Conservation (phyloP, 2,888 invertebrate genomes). For the Xylocampa areola region DNA sequence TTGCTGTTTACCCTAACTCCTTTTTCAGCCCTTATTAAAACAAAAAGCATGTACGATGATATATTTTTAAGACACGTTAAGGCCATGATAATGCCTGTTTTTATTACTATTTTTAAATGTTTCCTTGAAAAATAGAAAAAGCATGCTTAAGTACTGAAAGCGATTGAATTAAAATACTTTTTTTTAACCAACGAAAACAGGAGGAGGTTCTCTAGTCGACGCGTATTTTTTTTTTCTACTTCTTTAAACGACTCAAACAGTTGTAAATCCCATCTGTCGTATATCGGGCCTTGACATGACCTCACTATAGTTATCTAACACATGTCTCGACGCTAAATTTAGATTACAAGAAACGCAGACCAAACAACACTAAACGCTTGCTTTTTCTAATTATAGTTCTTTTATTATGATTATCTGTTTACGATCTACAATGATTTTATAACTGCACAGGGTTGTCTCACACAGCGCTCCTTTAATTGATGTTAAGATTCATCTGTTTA, state of each 20-base stretch:
- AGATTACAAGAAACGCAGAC: slow-evolving; percentile 58
- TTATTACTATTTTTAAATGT: neutral
- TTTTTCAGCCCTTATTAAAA: too few species aligned
- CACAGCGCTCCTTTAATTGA: slow-evolving; percentile 21
- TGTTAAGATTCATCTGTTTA: slow-evolving; percentile 34
- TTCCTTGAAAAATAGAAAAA: neutral
- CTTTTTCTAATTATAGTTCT: slow-evolving; percentile 66
- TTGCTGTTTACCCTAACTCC: too few species aligned
- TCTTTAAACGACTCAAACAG: slow-evolving; percentile 37
- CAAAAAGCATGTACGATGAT: too few species aligned
- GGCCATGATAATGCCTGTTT: too few species aligned
- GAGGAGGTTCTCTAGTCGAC: too few species aligned
- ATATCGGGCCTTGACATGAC: slow-evolving; percentile 58
- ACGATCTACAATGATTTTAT: slow-evolving; percentile 55
- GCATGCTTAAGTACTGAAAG: neutral
- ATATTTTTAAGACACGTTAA: too few species aligned
- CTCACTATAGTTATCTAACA: slow-evolving; percentile 61
- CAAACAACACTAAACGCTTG: slow-evolving; percentile 57
- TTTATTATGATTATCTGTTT: slow-evolving; percentile 61
- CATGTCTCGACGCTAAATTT: slow-evolving; percentile 61
- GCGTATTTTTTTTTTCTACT: slow-evolving; percentile 12
- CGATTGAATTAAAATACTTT: too few species aligned
- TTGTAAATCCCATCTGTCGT: slow-evolving; percentile 54
- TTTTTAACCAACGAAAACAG: too few species aligned
- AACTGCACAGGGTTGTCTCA: slow-evolving; percentile 50